phyloP scores from a whole-genome alignment of 2,888 invertebrate genomes.

The Leucozona laternaria region DNA sequence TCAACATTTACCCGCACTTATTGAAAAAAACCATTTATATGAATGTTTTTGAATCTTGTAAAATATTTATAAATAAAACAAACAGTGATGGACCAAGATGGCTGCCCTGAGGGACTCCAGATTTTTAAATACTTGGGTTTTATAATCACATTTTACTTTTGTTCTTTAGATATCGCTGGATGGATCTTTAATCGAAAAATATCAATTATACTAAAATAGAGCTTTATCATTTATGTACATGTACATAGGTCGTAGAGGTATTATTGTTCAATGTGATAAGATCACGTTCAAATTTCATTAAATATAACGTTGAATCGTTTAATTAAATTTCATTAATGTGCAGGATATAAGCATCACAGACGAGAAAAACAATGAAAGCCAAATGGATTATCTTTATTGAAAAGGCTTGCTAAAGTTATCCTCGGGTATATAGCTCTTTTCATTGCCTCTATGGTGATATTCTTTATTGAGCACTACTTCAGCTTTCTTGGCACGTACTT shows the following conservation, averaged over 20 bases:
- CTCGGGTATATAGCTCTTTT: constrained; percentile 56
- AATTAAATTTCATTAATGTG: constrained; percentile 72
- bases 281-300: constrained; percentile 71
- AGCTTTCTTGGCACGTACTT: constrained; percentile 75
- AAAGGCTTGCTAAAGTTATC: constrained; percentile 70
- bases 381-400: constrained; percentile 74
- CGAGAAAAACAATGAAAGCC: constrained; percentile 52
- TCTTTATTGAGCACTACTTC: constrained; percentile 73
- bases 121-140: too few species aligned
- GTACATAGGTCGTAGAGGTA: neutral
- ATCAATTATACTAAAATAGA: neutral
- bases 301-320: constrained; percentile 54
- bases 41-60: too few species aligned
- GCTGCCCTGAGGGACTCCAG: too few species aligned
- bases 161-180: neutral
- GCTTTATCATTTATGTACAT: neutral
- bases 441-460: constrained; percentile 57
- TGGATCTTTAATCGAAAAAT: neutral
- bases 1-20: too few species aligned
- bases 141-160: neutral
- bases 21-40: too few species aligned
- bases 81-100: too few species aligned
- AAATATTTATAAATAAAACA: too few species aligned
- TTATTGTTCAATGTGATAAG: constrained; percentile 29
- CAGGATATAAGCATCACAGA: constrained; percentile 32